phyloP scores from a whole-genome alignment of 2,888 invertebrate genomes.

The Tipula lateralis region DNA sequence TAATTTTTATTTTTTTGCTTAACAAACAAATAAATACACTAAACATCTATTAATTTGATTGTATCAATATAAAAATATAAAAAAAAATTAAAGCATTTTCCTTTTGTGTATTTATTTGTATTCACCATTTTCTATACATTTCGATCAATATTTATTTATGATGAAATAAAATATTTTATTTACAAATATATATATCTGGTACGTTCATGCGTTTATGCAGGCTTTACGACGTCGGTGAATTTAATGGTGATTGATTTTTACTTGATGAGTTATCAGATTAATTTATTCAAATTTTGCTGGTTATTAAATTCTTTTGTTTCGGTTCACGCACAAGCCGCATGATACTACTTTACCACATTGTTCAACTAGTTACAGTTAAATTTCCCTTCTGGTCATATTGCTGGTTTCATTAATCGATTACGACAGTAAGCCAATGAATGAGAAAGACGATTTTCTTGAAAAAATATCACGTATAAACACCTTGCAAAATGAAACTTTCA shows the following conservation, averaged over 20 bases:
- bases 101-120: background rate
- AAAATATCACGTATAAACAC: no score
- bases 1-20: background rate
- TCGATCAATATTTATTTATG: conserved; percentile 19
- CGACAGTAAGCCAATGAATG: no score
- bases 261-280: background rate
- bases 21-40: background rate
- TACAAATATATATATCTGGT: background rate
- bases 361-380: no score
- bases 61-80: background rate
- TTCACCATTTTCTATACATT: background rate
- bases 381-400: no score
- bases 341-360: no score
- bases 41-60: conserved; percentile 11
- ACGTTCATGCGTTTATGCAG: background rate
- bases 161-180: background rate
- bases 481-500: no score
- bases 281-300: background rate
- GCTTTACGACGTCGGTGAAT: background rate
- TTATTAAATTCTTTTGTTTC: background rate
- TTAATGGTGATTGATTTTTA: background rate
- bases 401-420: no score
- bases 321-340: background rate
- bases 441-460: no score
- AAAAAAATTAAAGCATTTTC: background rate